phyloP scores from a whole-genome alignment of 2,797 vertebrate genomes.

The Delichon dasypus region DNA sequence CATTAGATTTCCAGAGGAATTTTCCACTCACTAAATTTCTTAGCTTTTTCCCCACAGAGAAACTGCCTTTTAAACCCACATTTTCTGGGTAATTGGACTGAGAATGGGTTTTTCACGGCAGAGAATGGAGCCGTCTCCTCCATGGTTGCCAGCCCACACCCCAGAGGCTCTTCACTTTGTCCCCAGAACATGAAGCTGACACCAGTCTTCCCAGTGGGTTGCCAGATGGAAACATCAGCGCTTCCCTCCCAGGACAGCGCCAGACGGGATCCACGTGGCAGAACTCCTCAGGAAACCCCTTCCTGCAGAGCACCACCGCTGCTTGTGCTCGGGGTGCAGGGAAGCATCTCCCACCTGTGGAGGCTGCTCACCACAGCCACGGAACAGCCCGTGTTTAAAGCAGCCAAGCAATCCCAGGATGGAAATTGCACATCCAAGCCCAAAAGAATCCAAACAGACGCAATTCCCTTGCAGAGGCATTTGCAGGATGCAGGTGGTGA shows the following conservation, averaged over 20 bases:
- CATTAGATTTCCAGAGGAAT: constrained; percentile 21
- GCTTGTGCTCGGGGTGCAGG: neutral
- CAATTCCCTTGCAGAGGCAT: neutral
- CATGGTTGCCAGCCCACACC: neutral
- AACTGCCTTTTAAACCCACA: constrained; percentile 18
- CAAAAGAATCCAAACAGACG: neutral
- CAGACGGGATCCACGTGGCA: neutral
- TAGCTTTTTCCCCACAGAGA: constrained; percentile 27
- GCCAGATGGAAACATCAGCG: neutral
- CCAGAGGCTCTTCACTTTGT: neutral
- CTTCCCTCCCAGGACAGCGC: neutral
- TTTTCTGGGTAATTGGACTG: constrained; percentile 40
- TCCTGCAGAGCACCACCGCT: neutral
- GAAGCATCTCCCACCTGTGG: neutral
- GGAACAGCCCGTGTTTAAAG: rapidly evolving
- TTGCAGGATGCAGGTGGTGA: neutral
- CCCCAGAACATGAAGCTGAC: neutral
- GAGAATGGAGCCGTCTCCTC: neutral
- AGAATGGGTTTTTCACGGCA: constrained; percentile 17
- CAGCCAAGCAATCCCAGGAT: neutral
- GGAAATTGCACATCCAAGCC: neutral
- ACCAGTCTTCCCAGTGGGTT: neutral
- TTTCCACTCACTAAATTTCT: constrained; percentile 13
- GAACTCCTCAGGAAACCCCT: neutral
- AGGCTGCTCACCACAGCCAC: neutral